A percentile compares a stretch with the other conserved stretches of the same genome.
Conservation (phyloP, 1,140 invertebrate genomes). For the Drosophila nasuta region DNA sequence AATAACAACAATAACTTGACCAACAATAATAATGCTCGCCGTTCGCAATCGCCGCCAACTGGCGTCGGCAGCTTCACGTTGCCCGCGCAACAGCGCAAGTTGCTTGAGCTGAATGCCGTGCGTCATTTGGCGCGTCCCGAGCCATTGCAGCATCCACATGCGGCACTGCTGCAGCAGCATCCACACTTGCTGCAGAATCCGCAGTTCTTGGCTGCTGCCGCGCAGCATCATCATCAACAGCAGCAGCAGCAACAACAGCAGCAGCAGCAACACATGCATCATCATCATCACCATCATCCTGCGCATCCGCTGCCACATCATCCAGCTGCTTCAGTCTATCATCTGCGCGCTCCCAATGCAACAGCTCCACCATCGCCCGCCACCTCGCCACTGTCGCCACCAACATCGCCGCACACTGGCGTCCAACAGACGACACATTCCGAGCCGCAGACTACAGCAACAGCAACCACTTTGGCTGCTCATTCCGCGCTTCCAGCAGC, state of each 20-base stretch:
- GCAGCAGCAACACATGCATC: no score
- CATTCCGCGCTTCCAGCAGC: conserved; percentile 42
- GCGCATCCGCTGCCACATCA: conserved; percentile 43
- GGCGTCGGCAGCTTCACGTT: conserved; percentile 42
- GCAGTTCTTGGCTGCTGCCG: conserved; percentile 75
- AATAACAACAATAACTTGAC: conserved; percentile 55
- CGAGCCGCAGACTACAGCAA: conserved; percentile 47
- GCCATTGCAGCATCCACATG: conserved; percentile 80
- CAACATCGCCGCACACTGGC: conserved; percentile 61
- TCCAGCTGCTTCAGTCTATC: conserved; percentile 55
- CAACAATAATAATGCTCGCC: conserved; percentile 45
- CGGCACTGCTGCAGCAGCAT: conserved; percentile 77
- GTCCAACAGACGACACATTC: conserved; percentile 46
- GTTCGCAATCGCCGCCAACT: conserved; percentile 55
- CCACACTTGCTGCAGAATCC: conserved; percentile 79
- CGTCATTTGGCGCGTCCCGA: conserved; percentile 74
- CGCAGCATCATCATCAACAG: conserved; percentile 74
- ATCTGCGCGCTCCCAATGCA: conserved; percentile 59
- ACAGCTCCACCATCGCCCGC: conserved; percentile 72
- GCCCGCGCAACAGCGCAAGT: conserved; percentile 68
- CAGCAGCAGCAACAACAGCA: conserved; percentile 52
- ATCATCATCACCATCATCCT: conserved; percentile 46
- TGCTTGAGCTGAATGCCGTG: conserved; percentile 63
- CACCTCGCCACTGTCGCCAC: conserved; percentile 77
- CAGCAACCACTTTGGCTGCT: background rate